These are phyloP conservation scores for Plebejus anna DNA, from an alignment of 2,888 invertebrate species.

Conservation along the genomic window DNA sequence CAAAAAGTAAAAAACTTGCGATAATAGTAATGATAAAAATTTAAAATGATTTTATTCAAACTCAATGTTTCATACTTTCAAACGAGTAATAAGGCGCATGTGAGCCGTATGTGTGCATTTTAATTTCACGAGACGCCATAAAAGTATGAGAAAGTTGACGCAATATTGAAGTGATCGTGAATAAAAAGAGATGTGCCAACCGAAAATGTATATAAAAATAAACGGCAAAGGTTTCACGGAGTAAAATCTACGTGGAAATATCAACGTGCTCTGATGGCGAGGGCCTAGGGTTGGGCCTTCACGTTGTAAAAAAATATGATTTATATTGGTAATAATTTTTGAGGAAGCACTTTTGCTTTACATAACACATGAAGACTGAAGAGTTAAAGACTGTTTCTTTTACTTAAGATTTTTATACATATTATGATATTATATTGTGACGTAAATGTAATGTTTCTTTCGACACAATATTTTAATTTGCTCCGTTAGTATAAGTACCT, in stretches of 20 bases:
- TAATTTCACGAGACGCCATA: constrained; percentile 26
- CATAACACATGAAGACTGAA: too few species aligned
- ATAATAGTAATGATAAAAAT: neutral
- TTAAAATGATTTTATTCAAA: neutral
- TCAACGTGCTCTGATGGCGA: constrained; percentile 76
- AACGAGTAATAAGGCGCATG: constrained; percentile 16
- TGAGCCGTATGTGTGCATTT: constrained; percentile 20
- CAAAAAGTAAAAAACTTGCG: neutral
- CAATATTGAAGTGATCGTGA: constrained; percentile 60
- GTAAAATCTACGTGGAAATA: constrained; percentile 79
- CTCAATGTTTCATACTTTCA: neutral
- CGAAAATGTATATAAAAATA: constrained; percentile 74
- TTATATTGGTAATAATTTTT: neutral
- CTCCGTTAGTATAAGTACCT: too few species aligned
- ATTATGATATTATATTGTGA: too few species aligned
- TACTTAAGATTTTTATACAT: too few species aligned
- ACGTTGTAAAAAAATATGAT: neutral
- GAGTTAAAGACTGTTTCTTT: too few species aligned
- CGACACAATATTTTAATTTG: too few species aligned
- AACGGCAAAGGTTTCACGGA: constrained; percentile 74
- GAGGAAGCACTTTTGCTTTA: too few species aligned
- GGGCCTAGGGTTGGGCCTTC: constrained; percentile 55
- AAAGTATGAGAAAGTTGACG: constrained; percentile 45
- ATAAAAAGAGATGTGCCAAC: constrained; percentile 68
- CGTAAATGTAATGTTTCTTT: too few species aligned